Conservation (phyloP, 2,888 invertebrate species). For the Acleris holmiana region DNA sequence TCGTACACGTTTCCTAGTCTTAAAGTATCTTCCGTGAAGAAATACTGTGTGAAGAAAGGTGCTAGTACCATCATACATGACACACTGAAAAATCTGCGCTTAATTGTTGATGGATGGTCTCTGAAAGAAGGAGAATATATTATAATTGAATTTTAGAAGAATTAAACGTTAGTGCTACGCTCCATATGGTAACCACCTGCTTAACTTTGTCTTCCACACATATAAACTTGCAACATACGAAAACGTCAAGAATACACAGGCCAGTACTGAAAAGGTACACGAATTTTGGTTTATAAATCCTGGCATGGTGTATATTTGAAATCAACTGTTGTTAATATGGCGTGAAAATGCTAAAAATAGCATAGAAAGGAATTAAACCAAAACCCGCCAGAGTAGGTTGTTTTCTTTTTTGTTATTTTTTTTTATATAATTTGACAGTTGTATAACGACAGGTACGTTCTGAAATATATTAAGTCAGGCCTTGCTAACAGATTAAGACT, state of each 20-base stretch:
- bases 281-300: slow-evolving; percentile 56
- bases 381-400: slow-evolving; percentile 18
- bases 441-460: not conserved
- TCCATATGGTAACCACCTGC: slow-evolving; percentile 82
- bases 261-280: slow-evolving; percentile 86
- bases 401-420: slow-evolving; percentile 28
- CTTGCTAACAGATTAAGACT: not conserved
- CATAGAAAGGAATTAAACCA: slow-evolving; percentile 31
- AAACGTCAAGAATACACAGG: slow-evolving; percentile 90
- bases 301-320: slow-evolving; percentile 19
- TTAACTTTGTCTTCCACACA: slow-evolving; percentile 91
- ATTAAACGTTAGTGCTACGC: not conserved
- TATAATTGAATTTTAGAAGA: not conserved
- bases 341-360: slow-evolving; percentile 30
- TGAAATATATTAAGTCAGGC: slow-evolving; percentile 1
- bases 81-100: slow-evolving; percentile 94
- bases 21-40: slow-evolving; percentile 86
- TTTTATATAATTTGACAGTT: slow-evolving; percentile 31
- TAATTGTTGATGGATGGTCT: slow-evolving; percentile 94
- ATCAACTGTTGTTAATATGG: slow-evolving; percentile 4
- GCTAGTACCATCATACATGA: slow-evolving; percentile 91
- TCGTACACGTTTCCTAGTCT: slow-evolving; percentile 86
- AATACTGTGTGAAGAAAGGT: slow-evolving; percentile 90
- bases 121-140: slow-evolving; percentile 78
- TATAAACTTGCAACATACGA: slow-evolving; percentile 95